Conservation (phyloP, 2,797 vertebrate species). For the Fundulus diaphanus region DNA sequence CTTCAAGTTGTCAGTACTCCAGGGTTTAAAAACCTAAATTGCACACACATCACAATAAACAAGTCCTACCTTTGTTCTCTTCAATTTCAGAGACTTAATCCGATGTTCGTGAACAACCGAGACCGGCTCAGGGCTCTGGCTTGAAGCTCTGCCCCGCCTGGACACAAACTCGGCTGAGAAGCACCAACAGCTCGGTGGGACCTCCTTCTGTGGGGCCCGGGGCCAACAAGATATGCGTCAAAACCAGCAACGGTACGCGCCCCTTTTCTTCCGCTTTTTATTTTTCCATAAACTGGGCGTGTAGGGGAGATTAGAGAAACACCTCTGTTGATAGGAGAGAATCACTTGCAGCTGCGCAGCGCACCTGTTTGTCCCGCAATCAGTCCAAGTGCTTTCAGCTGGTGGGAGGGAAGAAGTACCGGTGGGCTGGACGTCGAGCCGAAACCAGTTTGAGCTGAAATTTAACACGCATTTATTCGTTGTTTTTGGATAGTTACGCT, state of each 20-base stretch:
- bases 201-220: slow-evolving; percentile 13
- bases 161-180: background rate
- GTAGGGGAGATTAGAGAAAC: no score
- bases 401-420: slow-evolving; percentile 27
- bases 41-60: background rate
- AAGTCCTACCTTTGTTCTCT: slow-evolving; percentile 35
- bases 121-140: slow-evolving; percentile 13
- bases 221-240: background rate
- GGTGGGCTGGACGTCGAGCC: background rate
- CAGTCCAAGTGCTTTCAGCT: slow-evolving; percentile 48
- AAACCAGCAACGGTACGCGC: background rate
- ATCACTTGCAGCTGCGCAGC: rapidly evolving
- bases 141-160: slow-evolving; percentile 3
- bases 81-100: slow-evolving; percentile 9
- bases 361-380: slow-evolving; percentile 39
- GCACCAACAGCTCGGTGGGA: background rate
- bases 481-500: background rate
- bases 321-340: background rate
- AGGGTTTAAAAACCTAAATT: background rate
- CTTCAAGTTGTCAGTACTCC: background rate
- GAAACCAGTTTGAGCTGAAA: background rate
- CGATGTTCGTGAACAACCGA: slow-evolving; percentile 9
- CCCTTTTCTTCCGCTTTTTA: background rate
- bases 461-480: background rate
- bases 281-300: background rate